Conservation (phyloP, 2,888 invertebrate genomes). For the Strigamia maritima region DNA sequence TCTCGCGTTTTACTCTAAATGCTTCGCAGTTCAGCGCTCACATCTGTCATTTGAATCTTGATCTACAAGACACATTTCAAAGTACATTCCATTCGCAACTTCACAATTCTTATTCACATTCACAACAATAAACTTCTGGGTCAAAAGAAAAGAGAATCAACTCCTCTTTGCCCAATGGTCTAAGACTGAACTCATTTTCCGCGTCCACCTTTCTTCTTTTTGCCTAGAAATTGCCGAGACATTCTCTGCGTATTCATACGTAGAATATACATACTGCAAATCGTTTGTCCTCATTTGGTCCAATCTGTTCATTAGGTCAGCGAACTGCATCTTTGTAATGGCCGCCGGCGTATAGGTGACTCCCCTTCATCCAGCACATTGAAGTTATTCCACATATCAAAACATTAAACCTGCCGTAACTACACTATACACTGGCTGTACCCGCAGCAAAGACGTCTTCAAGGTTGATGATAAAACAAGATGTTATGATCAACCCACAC, state of each 20-base stretch:
- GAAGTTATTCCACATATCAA: background rate
- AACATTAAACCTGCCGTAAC: background rate
- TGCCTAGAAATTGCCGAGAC: background rate
- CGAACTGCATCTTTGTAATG: conserved; percentile 23
- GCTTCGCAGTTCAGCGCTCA: background rate
- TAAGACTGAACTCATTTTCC: background rate
- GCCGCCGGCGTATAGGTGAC: background rate
- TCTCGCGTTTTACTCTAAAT: background rate
- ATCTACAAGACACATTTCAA: background rate
- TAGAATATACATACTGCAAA: too few relatives aligned
- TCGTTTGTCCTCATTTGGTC: conserved; percentile 32
- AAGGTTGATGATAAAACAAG: background rate
- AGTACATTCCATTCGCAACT: background rate
- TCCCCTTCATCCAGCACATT: conserved; percentile 28
- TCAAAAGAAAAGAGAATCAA: background rate
- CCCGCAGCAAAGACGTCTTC: conserved; percentile 25
- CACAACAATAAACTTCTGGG: background rate
- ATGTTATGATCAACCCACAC: background rate
- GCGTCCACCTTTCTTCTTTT: conserved; percentile 3
- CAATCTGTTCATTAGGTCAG: conserved; percentile 24
- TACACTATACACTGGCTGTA: background rate
- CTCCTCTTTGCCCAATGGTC: background rate
- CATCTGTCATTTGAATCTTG: background rate
- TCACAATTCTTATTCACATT: background rate
- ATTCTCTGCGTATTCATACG: background rate